Conservation (phyloP, 2,797 vertebrate species). For the Cuculus canorus region DNA sequence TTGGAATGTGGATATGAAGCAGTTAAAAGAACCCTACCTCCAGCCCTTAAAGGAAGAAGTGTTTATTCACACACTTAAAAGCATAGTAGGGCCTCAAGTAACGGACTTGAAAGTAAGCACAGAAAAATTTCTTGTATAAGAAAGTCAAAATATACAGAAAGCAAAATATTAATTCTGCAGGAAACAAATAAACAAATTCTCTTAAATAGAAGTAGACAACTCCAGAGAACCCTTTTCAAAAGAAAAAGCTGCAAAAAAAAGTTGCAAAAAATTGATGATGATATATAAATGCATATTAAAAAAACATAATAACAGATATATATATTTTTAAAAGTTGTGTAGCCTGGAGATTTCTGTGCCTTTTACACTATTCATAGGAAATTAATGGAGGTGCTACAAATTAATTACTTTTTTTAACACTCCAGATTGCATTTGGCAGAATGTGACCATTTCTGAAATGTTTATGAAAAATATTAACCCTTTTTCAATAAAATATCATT, state of each 20-base stretch:
- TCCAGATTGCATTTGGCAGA: neutral
- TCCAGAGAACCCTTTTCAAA: rapidly evolving
- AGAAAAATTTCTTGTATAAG: neutral
- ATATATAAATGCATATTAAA: neutral
- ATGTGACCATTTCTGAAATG: neutral
- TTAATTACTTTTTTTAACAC: neutral
- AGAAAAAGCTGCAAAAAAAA: neutral
- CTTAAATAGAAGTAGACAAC: neutral
- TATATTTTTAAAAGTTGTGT: neutral
- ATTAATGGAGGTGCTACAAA: neutral
- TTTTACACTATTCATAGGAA: neutral
- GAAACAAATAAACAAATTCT: neutral
- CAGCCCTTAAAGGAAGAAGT: conserved; percentile 6
- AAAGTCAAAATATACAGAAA: neutral
- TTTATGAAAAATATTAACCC: neutral
- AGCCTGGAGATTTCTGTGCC: neutral
- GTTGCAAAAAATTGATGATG: too few species aligned
- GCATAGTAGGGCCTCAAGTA: neutral
- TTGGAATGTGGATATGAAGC: conserved; percentile 52
- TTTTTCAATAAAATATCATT: neutral
- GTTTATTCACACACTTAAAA: neutral
- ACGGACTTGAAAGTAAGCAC: neutral
- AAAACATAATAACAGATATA: neutral
- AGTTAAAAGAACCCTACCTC: conserved; percentile 50
- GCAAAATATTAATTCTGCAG: neutral